Evolutionary conservation across 1,140 invertebrate genomes (phyloP), one percentile per base, ranked within the genome.

Genomic region (Drosophila azteca): DNA sequence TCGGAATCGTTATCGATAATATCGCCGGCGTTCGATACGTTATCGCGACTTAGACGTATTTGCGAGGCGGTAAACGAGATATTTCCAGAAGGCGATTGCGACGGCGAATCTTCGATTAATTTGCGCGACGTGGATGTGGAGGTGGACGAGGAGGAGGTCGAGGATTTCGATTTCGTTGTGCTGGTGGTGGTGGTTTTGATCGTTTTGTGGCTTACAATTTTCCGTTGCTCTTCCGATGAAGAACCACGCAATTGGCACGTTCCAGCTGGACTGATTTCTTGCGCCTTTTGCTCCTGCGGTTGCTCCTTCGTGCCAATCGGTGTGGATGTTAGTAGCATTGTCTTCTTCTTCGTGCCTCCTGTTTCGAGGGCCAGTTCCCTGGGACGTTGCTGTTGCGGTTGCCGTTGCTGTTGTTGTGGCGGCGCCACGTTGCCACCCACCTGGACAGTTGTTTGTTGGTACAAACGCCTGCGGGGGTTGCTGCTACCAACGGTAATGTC

Each of bases 181-280:
- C 75, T 77, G 11, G 11, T 13, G 57, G 62, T 66, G 31, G 61
- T 78, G 49, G 70, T 88, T 79, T 20, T 20, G 17, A 74, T 88
- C 79, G 83, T 88, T 80, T 82, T 89, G 78, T 85, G 84, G 78
- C 82, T 90, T 65, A 91, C 89, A 91, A 91, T 84, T 91, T 85
- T 73, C 55, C 85, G 81, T 48, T 85, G 77, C 76, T 91, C 90
- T 91, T 90, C 84, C 77, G 90, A 49, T 49, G 75, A 88, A 91
- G 90, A 91, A 91, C 90, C 90, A 64, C 83, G 79, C 90, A 90
- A 90, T 90, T 91, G 90, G 85, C 90, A 83, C 85, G 89, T 74
- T 88, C 77, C 77, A 60, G 65, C 65, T 77, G 73, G 69, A 90
- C 90, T 90, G 68, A 79, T 51, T 20, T 26, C 24, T 0, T 26